Conservation (phyloP, 2,888 invertebrate genomes). For the Parnassius mnemosyne region DNA sequence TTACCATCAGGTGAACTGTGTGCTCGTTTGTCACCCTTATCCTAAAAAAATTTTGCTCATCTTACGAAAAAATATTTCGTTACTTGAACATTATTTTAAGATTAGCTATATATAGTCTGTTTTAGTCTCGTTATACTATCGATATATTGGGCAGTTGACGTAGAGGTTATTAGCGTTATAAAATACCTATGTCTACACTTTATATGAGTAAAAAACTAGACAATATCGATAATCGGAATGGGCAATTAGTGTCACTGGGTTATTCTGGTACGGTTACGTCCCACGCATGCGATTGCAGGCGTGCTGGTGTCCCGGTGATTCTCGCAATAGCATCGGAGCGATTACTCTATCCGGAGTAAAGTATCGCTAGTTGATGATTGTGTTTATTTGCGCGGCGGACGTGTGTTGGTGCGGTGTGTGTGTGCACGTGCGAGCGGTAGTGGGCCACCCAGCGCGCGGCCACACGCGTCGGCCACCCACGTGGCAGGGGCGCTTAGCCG, state of each 20-base stretch:
- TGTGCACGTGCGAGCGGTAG: constrained; percentile 61
- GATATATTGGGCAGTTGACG: no score
- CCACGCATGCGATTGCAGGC: constrained; percentile 3
- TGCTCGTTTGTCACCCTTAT: no score
- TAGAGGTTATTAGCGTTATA: no score
- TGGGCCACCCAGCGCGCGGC: constrained; percentile 78
- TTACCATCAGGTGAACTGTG: no score
- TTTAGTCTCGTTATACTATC: no score
- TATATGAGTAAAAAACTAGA: neutral
- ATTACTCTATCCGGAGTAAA: constrained; percentile 78
- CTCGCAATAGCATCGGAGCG: constrained; percentile 66
- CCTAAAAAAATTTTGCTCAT: no score
- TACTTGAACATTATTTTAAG: no score
- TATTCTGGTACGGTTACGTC: constrained; percentile 7
- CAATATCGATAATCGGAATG: constrained; percentile 18
- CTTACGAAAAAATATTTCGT: no score
- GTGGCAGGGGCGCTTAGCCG: constrained; percentile 67
- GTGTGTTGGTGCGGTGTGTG: constrained; percentile 62
- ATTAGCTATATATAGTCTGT: no score
- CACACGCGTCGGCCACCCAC: constrained; percentile 79
- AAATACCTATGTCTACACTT: neutral
- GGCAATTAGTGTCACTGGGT: constrained; percentile 22
- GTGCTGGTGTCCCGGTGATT: constrained; percentile 35
- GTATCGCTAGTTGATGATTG: constrained; percentile 79
- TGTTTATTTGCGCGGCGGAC: constrained; percentile 74